phyloP scores from a whole-genome alignment of 2,888 invertebrate species.

The Drosophila rellima region DNA sequence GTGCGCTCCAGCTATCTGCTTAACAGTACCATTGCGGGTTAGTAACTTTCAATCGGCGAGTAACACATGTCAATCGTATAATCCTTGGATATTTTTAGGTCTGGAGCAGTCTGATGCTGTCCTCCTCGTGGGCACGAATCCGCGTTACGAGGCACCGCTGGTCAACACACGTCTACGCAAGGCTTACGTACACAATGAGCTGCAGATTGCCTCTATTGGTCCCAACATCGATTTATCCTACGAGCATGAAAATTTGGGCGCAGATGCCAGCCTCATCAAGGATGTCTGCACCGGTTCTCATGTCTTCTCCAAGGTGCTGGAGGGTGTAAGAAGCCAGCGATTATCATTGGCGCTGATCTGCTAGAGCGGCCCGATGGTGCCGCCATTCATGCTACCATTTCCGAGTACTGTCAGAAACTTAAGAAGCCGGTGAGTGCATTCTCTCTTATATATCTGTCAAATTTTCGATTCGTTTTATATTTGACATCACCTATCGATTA shows the following conservation, averaged over 20 bases:
- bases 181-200: conserved; percentile 97
- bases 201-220: conserved; percentile 94
- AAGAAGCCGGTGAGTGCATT: conserved; percentile 86
- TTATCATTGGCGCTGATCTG: conserved; percentile 95
- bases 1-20: conserved; percentile 96
- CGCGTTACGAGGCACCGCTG: conserved; percentile 98
- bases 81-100: conserved; percentile 85
- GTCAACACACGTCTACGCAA: conserved; percentile 98
- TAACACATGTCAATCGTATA: background rate
- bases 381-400: conserved; percentile 91
- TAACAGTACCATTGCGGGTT: conserved; percentile 95
- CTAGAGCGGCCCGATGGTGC: conserved; percentile 92
- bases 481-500: background rate
- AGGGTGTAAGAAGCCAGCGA: conserved; percentile 93
- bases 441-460: conserved; percentile 45
- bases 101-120: conserved; percentile 98
- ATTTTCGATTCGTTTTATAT: background rate
- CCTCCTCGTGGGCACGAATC: conserved; percentile 97
- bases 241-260: conserved; percentile 95
- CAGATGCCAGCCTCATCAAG: conserved; percentile 90
- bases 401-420: conserved; percentile 89
- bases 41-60: conserved; percentile 52
- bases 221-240: conserved; percentile 97
- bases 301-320: conserved; percentile 89
- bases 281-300: conserved; percentile 91